phyloP scores from a whole-genome alignment of 1,140 invertebrate genomes.

The Drosophila kanapiae region DNA sequence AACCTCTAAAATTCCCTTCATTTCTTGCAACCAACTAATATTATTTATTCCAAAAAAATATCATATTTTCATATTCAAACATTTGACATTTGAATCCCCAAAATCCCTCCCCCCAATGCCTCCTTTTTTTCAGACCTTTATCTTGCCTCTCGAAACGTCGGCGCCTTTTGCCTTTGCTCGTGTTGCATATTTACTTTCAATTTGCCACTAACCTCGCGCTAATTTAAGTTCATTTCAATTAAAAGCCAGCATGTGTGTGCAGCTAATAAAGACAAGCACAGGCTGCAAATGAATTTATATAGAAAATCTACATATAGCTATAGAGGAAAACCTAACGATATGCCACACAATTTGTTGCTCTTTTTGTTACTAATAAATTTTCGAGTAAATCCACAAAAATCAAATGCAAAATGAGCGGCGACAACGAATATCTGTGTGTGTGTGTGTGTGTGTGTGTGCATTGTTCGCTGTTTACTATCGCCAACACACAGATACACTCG shows the following conservation, averaged over 20 bases:
- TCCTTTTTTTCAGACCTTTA: slow-evolving; percentile 4
- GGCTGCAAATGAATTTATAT: slow-evolving; percentile 30
- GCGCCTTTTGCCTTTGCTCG: slow-evolving; percentile 12
- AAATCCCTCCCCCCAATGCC: neutral
- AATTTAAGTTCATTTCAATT: slow-evolving; percentile 83
- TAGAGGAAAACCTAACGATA: slow-evolving; percentile 40
- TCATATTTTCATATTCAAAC: neutral
- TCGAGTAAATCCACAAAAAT: slow-evolving; percentile 34
- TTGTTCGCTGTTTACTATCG: slow-evolving; percentile 71
- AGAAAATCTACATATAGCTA: slow-evolving; percentile 43
- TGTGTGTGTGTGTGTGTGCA: neutral
- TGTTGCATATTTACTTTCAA: slow-evolving; percentile 75
- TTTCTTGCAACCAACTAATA: no score
- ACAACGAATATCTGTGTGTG: slow-evolving; percentile 1
- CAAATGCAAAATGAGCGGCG: slow-evolving; percentile 63
- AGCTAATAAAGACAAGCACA: slow-evolving; percentile 49
- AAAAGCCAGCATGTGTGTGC: slow-evolving; percentile 61
- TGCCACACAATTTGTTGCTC: neutral
- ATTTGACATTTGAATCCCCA: neutral
- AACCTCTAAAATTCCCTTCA: no score
- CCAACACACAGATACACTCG: slow-evolving; percentile 32
- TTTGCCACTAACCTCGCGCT: slow-evolving; percentile 76
- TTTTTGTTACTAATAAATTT: slow-evolving; percentile 43
- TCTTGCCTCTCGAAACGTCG: neutral
- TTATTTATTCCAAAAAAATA: no score